A percentile compares a stretch with the other conserved stretches of the same genome.
Evolutionary conservation across 1,140 invertebrate genomes (phyloP).

Genomic region (Bombus sibiricus): DNA sequence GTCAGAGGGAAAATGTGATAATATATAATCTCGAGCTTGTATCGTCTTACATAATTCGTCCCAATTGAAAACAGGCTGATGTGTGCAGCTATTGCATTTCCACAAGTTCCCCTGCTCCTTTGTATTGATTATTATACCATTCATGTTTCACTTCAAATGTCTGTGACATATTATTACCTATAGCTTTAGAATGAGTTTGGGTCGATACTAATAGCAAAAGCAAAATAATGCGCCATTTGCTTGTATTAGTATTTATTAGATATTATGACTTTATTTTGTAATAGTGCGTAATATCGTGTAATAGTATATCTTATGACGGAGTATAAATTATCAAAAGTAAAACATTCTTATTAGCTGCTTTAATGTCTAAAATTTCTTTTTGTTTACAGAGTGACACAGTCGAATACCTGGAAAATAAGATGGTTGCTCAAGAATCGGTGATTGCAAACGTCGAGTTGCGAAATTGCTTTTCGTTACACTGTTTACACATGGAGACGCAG

Average conservation of each 20-base stretch:
- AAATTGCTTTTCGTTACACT: constrained; percentile 88
- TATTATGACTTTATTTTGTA: no score
- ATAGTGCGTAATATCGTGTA: background rate
- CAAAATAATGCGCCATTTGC: background rate
- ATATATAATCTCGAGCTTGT: constrained; percentile 41
- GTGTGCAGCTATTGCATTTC: background rate
- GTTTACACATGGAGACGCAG: constrained; percentile 89
- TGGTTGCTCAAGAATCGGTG: constrained; percentile 88
- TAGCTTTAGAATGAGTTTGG: background rate
- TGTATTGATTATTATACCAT: background rate
- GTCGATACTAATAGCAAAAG: background rate
- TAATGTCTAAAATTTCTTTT: background rate
- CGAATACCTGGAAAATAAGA: constrained; percentile 87
- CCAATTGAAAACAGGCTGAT: constrained; percentile 18
- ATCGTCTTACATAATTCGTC: constrained; percentile 46
- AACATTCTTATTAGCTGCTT: background rate
- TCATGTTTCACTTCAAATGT: background rate
- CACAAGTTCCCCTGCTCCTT: constrained; percentile 1
- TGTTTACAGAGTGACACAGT: constrained; percentile 85
- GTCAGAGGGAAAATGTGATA: constrained; percentile 30
- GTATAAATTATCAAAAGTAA: background rate
- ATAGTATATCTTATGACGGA: background rate
- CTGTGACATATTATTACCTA: background rate
- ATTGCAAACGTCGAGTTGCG: constrained; percentile 88
- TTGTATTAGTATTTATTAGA: background rate